phyloP scores from a whole-genome alignment of 2,113 vertebrate genomes.

The Pteruthius melanotis region DNA sequence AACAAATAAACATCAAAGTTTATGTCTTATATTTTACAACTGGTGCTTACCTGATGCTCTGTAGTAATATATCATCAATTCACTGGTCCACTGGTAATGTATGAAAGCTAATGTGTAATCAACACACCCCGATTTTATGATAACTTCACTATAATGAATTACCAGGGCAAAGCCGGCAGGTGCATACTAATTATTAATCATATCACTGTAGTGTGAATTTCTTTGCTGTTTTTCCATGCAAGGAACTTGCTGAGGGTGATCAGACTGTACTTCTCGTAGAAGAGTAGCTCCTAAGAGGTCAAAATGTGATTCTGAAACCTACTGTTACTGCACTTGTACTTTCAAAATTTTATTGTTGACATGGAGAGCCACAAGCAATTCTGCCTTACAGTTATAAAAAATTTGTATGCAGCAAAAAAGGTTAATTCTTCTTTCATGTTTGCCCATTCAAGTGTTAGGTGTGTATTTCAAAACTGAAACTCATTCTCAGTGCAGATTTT shows the following conservation, averaged over 20 bases:
- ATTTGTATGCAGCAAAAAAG: neutral
- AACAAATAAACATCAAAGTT: neutral
- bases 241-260: neutral
- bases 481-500: neutral
- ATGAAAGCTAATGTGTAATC: slow-evolving; percentile 6
- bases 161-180: neutral
- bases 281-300: neutral
- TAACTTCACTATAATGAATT: neutral
- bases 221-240: neutral
- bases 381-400: neutral
- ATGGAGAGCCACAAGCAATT: neutral
- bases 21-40: neutral
- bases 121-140: neutral
- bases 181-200: neutral
- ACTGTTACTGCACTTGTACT: neutral
- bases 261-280: neutral
- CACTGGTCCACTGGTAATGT: neutral
- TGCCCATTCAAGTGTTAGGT: neutral
- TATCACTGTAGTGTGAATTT: neutral
- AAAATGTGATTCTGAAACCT: neutral
- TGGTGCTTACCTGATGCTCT: neutral
- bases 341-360: neutral
- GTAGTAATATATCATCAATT: neutral
- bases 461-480: neutral
- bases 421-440: neutral